Evolutionary conservation across 1,140 invertebrate species (phyloP).

Genomic region (Cepaea nemoralis): DNA sequence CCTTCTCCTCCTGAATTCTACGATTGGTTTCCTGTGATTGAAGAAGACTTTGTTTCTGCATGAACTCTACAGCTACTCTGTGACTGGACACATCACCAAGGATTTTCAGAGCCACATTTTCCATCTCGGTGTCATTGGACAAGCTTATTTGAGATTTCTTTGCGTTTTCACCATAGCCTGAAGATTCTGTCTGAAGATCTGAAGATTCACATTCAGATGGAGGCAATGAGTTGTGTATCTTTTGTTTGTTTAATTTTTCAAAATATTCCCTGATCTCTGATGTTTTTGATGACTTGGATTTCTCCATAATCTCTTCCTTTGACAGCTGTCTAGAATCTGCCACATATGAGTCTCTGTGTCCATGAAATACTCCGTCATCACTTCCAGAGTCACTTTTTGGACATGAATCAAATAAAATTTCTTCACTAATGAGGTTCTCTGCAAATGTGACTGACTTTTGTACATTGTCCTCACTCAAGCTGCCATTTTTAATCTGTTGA

Average conservation of each 20-base stretch:
- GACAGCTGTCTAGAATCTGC: background rate
- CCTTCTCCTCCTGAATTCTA: constrained; percentile 36
- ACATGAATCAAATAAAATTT: constrained; percentile 49
- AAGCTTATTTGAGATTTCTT: constrained; percentile 1
- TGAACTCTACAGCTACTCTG: constrained; percentile 56
- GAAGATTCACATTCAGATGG: constrained; percentile 38
- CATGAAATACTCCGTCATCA: constrained; percentile 36
- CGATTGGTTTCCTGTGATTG: constrained; percentile 46
- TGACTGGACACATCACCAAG: constrained; percentile 61
- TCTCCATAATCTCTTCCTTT: constrained; percentile 48
- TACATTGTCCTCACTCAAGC: background rate
- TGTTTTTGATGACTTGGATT: constrained; percentile 44
- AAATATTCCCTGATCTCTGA: constrained; percentile 42
- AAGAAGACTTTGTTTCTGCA: constrained; percentile 59
- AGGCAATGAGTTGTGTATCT: background rate
- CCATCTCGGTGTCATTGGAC: constrained; percentile 15
- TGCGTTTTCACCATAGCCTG: constrained; percentile 36
- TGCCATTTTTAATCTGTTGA: background rate
- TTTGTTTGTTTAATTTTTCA: constrained; percentile 51
- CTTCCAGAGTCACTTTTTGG: constrained; percentile 36
- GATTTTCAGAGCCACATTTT: constrained; percentile 61
- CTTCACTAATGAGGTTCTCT: constrained; percentile 42
- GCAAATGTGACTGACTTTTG: constrained; percentile 45
- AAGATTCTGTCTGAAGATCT: background rate
- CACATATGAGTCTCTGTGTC: background rate